Evolutionary conservation across 2,113 vertebrate species (phyloP).

Genomic region (Prunella himalayana): DNA sequence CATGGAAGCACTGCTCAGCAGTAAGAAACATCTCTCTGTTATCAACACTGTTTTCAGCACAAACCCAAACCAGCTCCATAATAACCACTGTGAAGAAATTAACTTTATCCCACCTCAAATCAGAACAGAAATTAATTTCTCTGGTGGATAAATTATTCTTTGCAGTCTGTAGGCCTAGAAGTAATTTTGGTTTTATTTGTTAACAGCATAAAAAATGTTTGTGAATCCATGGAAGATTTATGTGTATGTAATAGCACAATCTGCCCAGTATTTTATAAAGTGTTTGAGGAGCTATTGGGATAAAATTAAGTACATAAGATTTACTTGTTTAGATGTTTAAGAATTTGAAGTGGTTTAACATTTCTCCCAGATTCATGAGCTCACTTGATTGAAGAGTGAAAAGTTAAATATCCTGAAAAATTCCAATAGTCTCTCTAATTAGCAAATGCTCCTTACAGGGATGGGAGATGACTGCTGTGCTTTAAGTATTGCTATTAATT

Average conservation of each 20-base stretch:
- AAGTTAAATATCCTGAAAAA: slow-evolving; percentile 31
- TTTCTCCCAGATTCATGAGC: neutral
- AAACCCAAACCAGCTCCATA: neutral
- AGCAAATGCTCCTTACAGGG: slow-evolving; percentile 43
- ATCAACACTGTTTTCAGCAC: neutral
- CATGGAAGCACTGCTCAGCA: neutral
- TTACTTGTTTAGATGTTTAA: slow-evolving; percentile 21
- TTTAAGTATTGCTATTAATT: slow-evolving; percentile 71
- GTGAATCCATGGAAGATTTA: neutral
- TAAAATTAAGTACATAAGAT: neutral
- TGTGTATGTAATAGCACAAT: neutral
- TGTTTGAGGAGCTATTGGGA: neutral
- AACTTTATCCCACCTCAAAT: neutral
- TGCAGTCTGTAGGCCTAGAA: neutral
- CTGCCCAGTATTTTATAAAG: neutral
- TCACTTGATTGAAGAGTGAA: neutral
- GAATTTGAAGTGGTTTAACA: neutral
- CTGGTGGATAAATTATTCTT: neutral
- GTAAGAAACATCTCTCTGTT: neutral
- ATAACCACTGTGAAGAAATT: neutral
- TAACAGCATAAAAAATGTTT: neutral
- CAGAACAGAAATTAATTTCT: neutral
- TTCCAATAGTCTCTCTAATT: slow-evolving; percentile 37
- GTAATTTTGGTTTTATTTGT: neutral
- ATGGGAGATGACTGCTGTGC: slow-evolving; percentile 36